Base-by-base conservation (phyloP, 1,140 invertebrate genomes). In the Elymnias hypermnestra region DNA sequence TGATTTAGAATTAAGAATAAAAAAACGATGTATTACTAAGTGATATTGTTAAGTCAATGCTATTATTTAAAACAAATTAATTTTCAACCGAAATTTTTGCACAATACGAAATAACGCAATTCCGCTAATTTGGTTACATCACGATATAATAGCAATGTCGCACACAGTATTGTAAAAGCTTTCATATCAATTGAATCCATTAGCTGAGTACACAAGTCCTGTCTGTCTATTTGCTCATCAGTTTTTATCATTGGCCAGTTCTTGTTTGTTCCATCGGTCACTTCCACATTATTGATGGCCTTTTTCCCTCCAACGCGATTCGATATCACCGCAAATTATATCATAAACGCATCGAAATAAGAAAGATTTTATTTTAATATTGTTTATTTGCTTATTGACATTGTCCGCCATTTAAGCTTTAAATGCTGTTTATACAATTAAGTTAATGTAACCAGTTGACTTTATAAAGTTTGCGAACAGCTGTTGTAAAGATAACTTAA, bases 101-200 rank as follows among this genome's bases (percentile, higher is more conserved):
- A 26, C 12, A 40, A 41, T 14, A 29, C 13, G 10, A 29, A 29
- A 21, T 8, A 28, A 54, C 57, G 50, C 56, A 66, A 64, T 59
- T 66, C 65, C 56, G 57, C 60, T 76, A 76, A 74, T 75, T 77
- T 64, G 69, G 66, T 63, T 65, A 64, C 57, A 59, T 51, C 43
- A 29, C 61, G 63, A 41, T 54, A 79, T 78, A 84, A 72, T 67
- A 65, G 67, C 63, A 60, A 63, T 62, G 56, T 77, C 62, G 49
- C 50, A 53, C 68, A 69, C 67, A 75, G 73, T 70, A 82, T 78
- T 84, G 68, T 83, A 77, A 85, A 85, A 85, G 82, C 82, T 85
- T 85, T 85, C 70, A 77, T 85, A 85, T 85, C 82, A 85, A 83
- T 85, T 83, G 78, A 85, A 83, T 85, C 82, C 82, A 85, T 85